These are phyloP conservation scores for Leptopilina drosophilae DNA, from an alignment of 2,888 invertebrate genomes.

Conservation along the genomic window DNA sequence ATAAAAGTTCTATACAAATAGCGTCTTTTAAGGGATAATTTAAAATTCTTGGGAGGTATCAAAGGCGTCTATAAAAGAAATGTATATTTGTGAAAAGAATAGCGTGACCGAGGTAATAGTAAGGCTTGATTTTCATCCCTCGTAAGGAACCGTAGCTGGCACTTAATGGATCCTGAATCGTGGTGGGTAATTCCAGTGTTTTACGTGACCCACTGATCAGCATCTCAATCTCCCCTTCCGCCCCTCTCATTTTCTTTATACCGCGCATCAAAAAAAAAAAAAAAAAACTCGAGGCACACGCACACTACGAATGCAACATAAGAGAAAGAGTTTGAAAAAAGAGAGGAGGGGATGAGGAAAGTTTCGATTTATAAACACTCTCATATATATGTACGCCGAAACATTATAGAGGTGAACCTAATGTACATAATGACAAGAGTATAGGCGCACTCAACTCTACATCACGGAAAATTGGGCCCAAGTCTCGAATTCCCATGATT, in stretches of 20 bases:
- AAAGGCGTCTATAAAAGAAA: constrained; percentile 6
- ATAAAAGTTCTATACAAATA: constrained; percentile 4
- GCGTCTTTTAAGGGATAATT: constrained; percentile 7
- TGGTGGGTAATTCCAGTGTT: constrained; percentile 34
- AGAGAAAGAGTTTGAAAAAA: no score
- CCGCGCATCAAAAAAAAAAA: no score
- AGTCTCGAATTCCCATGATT: constrained; percentile 59
- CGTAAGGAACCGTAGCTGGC: constrained; percentile 30
- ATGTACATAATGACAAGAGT: constrained; percentile 34
- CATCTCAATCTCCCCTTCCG: neutral
- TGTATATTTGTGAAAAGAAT: constrained; percentile 9
- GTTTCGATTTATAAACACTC: constrained; percentile 15
- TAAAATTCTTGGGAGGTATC: constrained; percentile 8
- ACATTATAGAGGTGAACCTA: constrained; percentile 13
- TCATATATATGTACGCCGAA: constrained; percentile 1
- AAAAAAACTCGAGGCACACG: neutral
- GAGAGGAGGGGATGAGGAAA: no score
- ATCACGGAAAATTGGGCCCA: constrained; percentile 7
- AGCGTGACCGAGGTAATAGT: constrained; percentile 36
- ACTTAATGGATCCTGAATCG: constrained; percentile 35
- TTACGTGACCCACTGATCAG: constrained; percentile 23
- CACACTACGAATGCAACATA: neutral
- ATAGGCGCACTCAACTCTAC: neutral
- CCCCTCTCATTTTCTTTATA: no score
- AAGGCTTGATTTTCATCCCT: constrained; percentile 36